Evolutionary conservation across 2,797 vertebrate genomes (phyloP).

Genomic region (Onychomys torridus): DNA sequence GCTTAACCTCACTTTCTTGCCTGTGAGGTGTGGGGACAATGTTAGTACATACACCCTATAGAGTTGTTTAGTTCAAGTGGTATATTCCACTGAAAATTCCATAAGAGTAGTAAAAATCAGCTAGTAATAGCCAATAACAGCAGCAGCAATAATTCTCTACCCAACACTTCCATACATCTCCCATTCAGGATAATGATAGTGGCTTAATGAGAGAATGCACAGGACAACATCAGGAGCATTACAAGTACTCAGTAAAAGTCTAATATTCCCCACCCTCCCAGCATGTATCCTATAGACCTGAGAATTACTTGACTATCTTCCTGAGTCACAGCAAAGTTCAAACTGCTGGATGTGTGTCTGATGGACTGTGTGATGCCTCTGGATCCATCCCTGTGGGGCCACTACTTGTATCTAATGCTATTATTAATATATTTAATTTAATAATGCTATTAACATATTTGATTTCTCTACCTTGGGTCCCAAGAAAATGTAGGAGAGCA

Average conservation of each 20-base stretch:
- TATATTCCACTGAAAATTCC: neutral
- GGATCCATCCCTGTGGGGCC: no score
- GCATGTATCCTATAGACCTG: neutral
- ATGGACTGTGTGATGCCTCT: accelerated
- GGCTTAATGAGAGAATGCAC: neutral
- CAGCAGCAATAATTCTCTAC: neutral
- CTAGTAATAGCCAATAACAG: neutral
- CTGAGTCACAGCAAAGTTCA: neutral
- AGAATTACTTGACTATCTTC: neutral
- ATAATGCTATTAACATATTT: neutral
- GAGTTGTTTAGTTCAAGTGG: neutral
- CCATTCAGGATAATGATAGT: neutral
- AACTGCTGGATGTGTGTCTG: no score
- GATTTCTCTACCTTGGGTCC: neutral
- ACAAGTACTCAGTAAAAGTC: accelerated
- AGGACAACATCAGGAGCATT: neutral
- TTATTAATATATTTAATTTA: neutral
- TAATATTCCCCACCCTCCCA: neutral
- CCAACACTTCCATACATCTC: neutral
- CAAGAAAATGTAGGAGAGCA: neutral
- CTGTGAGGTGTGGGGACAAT: neutral
- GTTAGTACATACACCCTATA: no score
- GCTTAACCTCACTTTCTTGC: neutral
- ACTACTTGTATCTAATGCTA: neutral
- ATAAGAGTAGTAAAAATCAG: neutral